Percentiles rank a stretch among this genome's conserved stretches.
phyloP scores from a whole-genome alignment of 2,113 vertebrate genomes.

The Aepyceros melampus region DNA sequence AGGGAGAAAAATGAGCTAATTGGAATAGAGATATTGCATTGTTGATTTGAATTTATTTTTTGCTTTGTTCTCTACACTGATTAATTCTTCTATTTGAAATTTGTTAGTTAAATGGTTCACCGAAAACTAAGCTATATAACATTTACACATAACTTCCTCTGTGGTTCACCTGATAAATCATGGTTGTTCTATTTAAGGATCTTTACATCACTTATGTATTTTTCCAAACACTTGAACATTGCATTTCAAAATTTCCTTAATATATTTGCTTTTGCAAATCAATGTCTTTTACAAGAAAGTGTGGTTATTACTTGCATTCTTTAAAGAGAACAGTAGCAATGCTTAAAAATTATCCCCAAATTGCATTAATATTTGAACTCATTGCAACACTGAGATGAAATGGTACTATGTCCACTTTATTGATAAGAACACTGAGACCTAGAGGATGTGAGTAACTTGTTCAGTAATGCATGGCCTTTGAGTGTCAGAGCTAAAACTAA shows the following conservation, averaged over 20 bases:
- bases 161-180: neutral
- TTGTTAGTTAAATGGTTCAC: conserved; percentile 9
- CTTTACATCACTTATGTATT: neutral
- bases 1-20: conserved; percentile 1
- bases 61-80: neutral
- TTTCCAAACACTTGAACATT: neutral
- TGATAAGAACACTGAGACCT: neutral
- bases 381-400: neutral
- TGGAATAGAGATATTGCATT: neutral
- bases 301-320: neutral
- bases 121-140: neutral
- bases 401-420: neutral
- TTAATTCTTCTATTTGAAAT: conserved; percentile 39
- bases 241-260: neutral
- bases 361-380: neutral
- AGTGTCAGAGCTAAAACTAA: neutral
- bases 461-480: neutral
- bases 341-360: neutral
- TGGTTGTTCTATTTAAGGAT: neutral
- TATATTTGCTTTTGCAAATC: neutral
- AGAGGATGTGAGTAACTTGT: neutral
- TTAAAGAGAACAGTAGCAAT: neutral
- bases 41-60: conserved; percentile 39
- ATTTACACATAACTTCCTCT: neutral
- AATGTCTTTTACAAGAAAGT: neutral